phyloP scores from a whole-genome alignment of 35 echinoderm and acorn worm genomes.

The Strongylocentrotus purpuratus region DNA sequence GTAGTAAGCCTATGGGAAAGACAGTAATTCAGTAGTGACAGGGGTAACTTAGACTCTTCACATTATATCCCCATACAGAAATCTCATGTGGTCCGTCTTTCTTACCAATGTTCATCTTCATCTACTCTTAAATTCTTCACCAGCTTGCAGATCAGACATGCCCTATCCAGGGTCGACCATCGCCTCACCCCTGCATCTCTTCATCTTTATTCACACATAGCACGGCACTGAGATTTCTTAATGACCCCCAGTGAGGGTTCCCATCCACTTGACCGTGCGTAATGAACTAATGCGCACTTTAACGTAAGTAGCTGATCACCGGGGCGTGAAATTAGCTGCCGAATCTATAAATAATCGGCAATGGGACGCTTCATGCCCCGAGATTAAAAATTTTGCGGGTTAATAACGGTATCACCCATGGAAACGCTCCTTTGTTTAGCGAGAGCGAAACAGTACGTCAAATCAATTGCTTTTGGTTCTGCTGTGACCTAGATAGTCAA shows the following conservation, averaged over 20 bases:
- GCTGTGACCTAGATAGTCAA: not conserved
- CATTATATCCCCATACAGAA: not conserved
- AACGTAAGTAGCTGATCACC: not conserved
- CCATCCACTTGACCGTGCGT: not conserved
- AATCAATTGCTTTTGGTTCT: not conserved
- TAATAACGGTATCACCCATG: not conserved
- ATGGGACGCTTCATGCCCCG: not conserved
- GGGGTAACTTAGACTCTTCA: not conserved
- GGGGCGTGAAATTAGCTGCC: not conserved
- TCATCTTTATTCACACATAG: not conserved
- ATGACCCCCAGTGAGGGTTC: not conserved
- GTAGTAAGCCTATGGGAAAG: not conserved
- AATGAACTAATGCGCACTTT: conserved; percentile 17
- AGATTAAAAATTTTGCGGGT: not conserved
- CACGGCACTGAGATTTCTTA: not conserved
- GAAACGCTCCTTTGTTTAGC: not conserved
- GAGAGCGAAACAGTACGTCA: not conserved
- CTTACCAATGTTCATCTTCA: not conserved
- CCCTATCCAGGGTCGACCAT: not conserved
- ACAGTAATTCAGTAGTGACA: not conserved
- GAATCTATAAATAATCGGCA: conserved; percentile 12
- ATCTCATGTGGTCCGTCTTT: not conserved
- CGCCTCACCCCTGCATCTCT: not conserved
- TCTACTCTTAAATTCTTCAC: not conserved
- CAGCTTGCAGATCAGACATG: not conserved